Conservation (phyloP, 2,888 invertebrate species). For the Cyclophora punctaria region DNA sequence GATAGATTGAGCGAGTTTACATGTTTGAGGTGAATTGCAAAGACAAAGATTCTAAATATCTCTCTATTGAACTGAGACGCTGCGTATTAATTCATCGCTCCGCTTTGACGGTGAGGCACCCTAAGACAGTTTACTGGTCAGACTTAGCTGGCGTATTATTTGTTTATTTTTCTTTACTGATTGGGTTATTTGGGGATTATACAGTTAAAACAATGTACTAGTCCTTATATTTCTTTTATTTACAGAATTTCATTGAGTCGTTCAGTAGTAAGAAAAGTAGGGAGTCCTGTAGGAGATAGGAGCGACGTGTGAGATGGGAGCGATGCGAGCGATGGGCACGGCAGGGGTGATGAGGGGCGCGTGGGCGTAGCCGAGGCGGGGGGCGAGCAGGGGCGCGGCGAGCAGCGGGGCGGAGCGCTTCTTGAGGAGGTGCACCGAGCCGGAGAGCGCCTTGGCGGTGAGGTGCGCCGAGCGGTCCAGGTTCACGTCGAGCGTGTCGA, state of each 20-base stretch:
- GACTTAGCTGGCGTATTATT: too few species aligned
- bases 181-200: too few species aligned
- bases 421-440: constrained; percentile 38
- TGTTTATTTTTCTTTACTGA: too few species aligned
- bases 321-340: constrained; percentile 7
- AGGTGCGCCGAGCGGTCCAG: constrained; percentile 54
- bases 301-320: constrained; percentile 12
- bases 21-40: too few species aligned
- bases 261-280: constrained; percentile 8
- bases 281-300: constrained; percentile 13
- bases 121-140: too few species aligned
- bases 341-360: constrained; percentile 11
- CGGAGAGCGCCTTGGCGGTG: constrained; percentile 44
- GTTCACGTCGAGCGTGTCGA: constrained; percentile 62
- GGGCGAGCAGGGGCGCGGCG: constrained; percentile 12
- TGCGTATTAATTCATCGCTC: too few species aligned
- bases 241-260: background rate
- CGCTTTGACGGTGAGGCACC: too few species aligned
- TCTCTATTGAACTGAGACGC: too few species aligned
- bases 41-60: too few species aligned
- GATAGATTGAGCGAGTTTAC: too few species aligned
- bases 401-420: constrained; percentile 41
- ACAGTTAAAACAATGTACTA: too few species aligned
- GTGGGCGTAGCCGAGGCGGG: constrained; percentile 9
- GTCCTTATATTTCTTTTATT: too few species aligned